Base-by-base conservation (phyloP, 2,797 vertebrate genomes). In the Danio kyathit region DNA sequence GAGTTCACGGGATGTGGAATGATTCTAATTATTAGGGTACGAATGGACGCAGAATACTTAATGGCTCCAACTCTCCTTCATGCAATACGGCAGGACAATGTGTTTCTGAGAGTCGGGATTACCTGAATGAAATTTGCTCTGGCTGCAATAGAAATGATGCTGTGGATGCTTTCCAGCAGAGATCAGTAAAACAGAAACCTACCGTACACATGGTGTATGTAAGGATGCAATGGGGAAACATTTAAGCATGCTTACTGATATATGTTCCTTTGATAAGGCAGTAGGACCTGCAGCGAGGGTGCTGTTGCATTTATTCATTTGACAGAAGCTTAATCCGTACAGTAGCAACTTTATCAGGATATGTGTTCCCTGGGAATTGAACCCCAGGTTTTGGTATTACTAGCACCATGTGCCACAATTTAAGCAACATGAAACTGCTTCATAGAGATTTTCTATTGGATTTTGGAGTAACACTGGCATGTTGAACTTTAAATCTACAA, bases 1-100 rank as follows among this genome's bases (percentile, higher is more conserved):
- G 84, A 91, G 91, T 93, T 93, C 88, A 84, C 84, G 69, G 86
- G 81, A 88, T 90, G 87, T 87, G 88, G 88, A 92, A 90, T 92
- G 87, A 90, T 89, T 91, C 84, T 92, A 93, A 94, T 94, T 92
- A 94, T 93, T 91, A 85, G 88, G 89, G 87, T 90, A 85, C 66
- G 86, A 84, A 87, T 89, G 80, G 83, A 70, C 16, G 12, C 70
- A 69, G 89, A 92, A 92, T 92, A 83, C 74, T 6, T 87, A 89
- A 89, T 88, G 44, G 64, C 7, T 40, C 73, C 80, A 57, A 70
- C 66, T 73, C 44, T 60, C 85, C 78, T 86, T 84, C 82, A 82
- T 86, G 78, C 63, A 54, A 57, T 78, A 72, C 48, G 71, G 65
- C 14, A 21, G 72, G 77, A 48, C 61, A 14, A 52, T 71, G 63